Conservation (phyloP, 2,797 vertebrate species). For the Aeoliscus strigatus region DNA sequence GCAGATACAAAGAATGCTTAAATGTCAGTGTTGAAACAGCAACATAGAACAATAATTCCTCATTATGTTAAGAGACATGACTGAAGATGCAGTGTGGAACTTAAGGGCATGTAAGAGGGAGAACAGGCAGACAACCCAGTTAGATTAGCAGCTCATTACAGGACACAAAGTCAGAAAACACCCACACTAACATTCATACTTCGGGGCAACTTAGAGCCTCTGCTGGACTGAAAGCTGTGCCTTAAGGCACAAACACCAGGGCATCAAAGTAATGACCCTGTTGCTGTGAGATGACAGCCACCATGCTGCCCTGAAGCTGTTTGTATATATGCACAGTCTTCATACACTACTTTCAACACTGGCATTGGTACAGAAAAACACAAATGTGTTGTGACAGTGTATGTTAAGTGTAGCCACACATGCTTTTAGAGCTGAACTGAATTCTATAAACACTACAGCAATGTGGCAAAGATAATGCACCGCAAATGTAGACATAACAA, state of each 20-base stretch:
- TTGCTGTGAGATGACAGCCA: conserved; percentile 25
- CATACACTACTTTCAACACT: conserved; percentile 12
- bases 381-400: conserved; percentile 13
- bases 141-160: conserved; percentile 7
- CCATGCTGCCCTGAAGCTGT: conserved; percentile 22
- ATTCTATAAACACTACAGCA: neutral
- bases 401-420: conserved; percentile 1
- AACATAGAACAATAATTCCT: conserved; percentile 3
- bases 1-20: neutral
- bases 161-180: conserved; percentile 11
- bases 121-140: neutral
- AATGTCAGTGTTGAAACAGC: neutral
- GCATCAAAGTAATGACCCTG: conserved; percentile 16
- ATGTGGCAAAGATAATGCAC: neutral
- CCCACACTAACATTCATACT: conserved; percentile 7
- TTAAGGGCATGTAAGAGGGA: neutral
- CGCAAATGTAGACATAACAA: too few species aligned
- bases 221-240: conserved; percentile 5
- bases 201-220: conserved; percentile 2
- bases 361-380: conserved; percentile 15
- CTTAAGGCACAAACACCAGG: conserved; percentile 7
- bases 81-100: too few species aligned
- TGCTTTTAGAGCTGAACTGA: neutral
- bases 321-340: conserved; percentile 13
- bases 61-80: conserved; percentile 4